A percentile compares a stretch with the other conserved stretches of the same genome.
Conservation (phyloP, 2,797 vertebrate genomes). For the Menidia menidia region DNA sequence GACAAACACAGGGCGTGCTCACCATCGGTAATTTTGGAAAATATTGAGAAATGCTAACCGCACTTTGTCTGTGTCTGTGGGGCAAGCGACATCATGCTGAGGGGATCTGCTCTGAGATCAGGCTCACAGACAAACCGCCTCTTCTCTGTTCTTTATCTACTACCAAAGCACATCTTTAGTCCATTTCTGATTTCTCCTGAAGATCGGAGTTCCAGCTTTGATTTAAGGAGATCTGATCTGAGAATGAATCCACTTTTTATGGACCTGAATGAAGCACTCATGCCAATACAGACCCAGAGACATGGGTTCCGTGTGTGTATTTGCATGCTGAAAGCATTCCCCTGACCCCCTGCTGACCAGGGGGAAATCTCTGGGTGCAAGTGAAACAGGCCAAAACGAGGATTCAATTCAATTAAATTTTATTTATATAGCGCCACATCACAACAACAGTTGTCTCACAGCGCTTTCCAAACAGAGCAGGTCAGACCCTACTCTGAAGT, state of each 20-base stretch:
- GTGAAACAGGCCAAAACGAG: neutral
- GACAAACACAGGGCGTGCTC: slow-evolving; percentile 21
- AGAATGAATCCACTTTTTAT: neutral
- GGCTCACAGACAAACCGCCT: neutral
- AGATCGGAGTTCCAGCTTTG: neutral
- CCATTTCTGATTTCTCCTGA: neutral
- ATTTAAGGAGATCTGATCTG: neutral
- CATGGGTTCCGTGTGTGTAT: neutral
- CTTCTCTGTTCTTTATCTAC: neutral
- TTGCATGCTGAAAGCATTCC: neutral
- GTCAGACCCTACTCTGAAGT: no score
- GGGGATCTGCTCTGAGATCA: slow-evolving; percentile 21
- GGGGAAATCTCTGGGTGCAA: neutral
- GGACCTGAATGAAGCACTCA: neutral
- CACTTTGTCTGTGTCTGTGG: slow-evolving; percentile 30
- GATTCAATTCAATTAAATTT: neutral
- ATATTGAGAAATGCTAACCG: slow-evolving; percentile 35
- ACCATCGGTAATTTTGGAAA: slow-evolving; percentile 32
- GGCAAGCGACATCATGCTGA: slow-evolving; percentile 48
- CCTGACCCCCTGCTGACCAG: neutral
- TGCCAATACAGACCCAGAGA: no score
- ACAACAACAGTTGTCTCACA: no score
- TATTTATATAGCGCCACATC: no score
- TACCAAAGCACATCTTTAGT: neutral
- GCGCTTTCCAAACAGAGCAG: no score